A percentile compares a stretch with the other conserved stretches of the same genome.
These are phyloP conservation scores for Drosophila cardini DNA, from an alignment of 1,140 invertebrate genomes.

Conservation along the genomic window DNA sequence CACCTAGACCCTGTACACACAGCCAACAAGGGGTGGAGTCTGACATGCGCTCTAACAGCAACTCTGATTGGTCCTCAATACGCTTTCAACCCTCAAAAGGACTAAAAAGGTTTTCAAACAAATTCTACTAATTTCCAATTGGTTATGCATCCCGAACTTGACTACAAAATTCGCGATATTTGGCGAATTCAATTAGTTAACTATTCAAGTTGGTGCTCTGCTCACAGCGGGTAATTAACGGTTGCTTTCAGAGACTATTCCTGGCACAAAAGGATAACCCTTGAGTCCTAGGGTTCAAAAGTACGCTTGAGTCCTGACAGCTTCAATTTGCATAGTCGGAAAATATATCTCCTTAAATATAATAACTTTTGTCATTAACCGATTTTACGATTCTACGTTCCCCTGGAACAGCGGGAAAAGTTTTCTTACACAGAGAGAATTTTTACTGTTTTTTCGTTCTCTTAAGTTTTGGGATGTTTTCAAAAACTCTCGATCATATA, in stretches of 20 bases:
- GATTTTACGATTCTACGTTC: background rate
- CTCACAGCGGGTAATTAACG: constrained; percentile 64
- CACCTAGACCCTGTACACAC: background rate
- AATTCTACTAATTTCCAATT: constrained; percentile 50
- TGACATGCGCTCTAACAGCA: constrained; percentile 62
- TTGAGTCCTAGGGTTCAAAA: too few relatives aligned
- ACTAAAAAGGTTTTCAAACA: background rate
- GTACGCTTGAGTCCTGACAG: background rate
- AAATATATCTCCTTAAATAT: background rate
- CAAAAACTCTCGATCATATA: too few relatives aligned
- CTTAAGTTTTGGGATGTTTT: too few relatives aligned
- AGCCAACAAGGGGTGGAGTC: constrained; percentile 57
- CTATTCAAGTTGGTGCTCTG: constrained; percentile 49
- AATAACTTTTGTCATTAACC: background rate
- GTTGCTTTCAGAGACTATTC: constrained; percentile 42
- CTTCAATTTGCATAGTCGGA: constrained; percentile 40
- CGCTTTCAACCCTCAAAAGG: constrained; percentile 51
- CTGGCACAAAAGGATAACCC: constrained; percentile 6
- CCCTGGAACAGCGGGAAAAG: fast-evolving
- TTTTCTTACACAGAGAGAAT: background rate
- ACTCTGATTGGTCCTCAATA: constrained; percentile 49
- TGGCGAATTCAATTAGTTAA: constrained; percentile 52
- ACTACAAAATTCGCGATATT: constrained; percentile 37
- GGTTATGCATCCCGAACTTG: constrained; percentile 52
- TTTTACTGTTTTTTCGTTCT: too few relatives aligned